Evolutionary conservation across 2,797 vertebrate genomes (phyloP), one percentile per base, ranked within the genome.

Genomic region (Oreortyx pictus): DNA sequence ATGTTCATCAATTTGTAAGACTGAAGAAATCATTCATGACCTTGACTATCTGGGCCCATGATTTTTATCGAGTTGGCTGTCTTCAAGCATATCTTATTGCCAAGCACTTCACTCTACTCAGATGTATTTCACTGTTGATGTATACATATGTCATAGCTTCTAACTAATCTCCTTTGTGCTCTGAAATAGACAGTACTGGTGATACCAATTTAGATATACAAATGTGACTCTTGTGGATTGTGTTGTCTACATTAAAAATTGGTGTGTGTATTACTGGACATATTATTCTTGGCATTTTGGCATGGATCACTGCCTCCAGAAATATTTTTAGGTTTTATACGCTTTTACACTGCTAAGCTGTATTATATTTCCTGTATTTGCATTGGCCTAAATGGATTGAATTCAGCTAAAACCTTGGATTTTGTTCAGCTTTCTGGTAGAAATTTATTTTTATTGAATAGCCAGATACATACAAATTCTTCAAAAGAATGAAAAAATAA

Each of bases 301-400:
- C 71, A 77, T 77, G 90, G 87, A 90, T 91, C 70, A 3, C 83
- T 90, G 92, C 90, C 89, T 95, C 82, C 74, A 93, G 94, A 93
- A 95, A 95, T 33, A 57, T 89, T 95, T 83, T 85, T 90, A 81
- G 62, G 79, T 78, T 95, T 94, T 92, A 95, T 86, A 54, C 83
- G 76, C 62, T 94, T 94, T 91, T 92, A 79, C 56, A 31, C 80
- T 91, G 47, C 82, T 92, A 86, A 89, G 82, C 89, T 86, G 35
- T 91, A 80, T 92, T 96, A 61, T 82, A 90, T 92, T 92, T 95
- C 89, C 74, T 92, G 57, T 96, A 95, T 95, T 96, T 96, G 82
- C 43, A 9, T 96, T 96, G 93, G 95, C 92, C 71, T 89, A 93
- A 94, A 86, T 88, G 20, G 52, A 68, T 84, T 82, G 85, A 91